phyloP scores from a whole-genome alignment of 2,113 vertebrate species.

The Dasyprocta punctata region DNA sequence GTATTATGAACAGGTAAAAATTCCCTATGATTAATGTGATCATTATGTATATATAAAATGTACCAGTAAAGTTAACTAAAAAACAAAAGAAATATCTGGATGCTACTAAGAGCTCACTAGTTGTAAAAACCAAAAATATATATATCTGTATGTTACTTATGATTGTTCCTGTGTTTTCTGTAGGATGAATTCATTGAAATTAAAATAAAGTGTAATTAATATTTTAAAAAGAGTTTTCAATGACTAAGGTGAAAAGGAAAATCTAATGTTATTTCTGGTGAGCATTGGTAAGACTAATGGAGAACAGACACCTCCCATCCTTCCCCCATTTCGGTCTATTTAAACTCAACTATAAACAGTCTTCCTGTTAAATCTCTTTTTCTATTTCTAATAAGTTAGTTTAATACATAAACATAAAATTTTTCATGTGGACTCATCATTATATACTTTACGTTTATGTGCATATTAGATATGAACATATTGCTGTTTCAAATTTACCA shows the following conservation, averaged over 20 bases:
- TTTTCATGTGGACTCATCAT: background rate
- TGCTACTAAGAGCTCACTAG: background rate
- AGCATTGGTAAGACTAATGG: no score
- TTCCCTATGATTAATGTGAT: background rate
- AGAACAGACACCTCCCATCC: fast-evolving
- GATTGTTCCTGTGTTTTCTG: background rate
- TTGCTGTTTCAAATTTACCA: background rate
- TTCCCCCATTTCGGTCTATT: background rate
- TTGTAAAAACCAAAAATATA: background rate
- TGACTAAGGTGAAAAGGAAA: background rate
- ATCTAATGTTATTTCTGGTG: background rate
- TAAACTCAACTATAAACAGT: background rate
- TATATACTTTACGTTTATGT: background rate
- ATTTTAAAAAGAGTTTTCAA: background rate
- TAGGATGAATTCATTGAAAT: background rate
- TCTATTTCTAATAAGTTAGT: background rate
- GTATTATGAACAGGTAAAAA: background rate
- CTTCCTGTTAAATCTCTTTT: background rate
- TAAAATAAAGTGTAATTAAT: background rate
- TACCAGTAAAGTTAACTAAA: background rate
- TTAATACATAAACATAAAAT: background rate
- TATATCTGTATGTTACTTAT: background rate
- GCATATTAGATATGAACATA: background rate
- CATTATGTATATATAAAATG: background rate
- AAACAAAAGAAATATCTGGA: background rate